Base-by-base conservation (phyloP, 1,140 invertebrate genomes). In the Cardiocondyla obscurior region DNA sequence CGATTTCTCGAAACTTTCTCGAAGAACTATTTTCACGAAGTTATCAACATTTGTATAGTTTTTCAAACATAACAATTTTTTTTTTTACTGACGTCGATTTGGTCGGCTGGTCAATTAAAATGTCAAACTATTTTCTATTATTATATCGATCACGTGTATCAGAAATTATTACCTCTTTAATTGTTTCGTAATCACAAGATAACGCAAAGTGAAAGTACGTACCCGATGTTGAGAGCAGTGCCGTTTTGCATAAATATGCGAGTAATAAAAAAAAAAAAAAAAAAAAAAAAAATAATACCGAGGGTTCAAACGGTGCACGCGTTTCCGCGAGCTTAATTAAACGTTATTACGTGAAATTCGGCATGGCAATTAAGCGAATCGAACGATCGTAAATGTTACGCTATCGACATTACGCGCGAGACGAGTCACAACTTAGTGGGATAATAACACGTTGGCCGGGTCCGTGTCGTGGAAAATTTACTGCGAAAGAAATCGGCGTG, bases 401-500 rank as follows among this genome's bases (percentile, higher is more conserved):
- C 14, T 77, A 53, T 53, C 60, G 22, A 16, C 2, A 16, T 77
- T 67, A 79, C 30, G 49, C 22, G 62, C 30, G 49, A 16, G 62
- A 69, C 22, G 25, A 79, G 33, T 69, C 74, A 36, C 30, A 65
- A 67, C 51, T 77, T 55, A 53, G 46, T 25, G 46, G 16, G 74
- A 10, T 42, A 79, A 79, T 79, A 79, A 69, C 10, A 79, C 22
- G 22, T 33, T 65, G 19, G 28, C 1, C 46, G 5, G 22, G 14
- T 51, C 42, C 22, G 19, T n/a, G 14, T 77, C 60, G 46, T 64
- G 60, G 39, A 79, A 79, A 83, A 64, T 83, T 77, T 65, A 76
- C 64, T 55, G 73, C 81, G 46, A 77, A 79, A 44, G 58, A 79
- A 65, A 77, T 55, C n/a, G 44, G 14, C 19, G 49, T 83, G 44